Evolutionary conservation across 1,140 invertebrate species (phyloP), one percentile per base, ranked within the genome.

Genomic region (Wiebesia pumilae): DNA sequence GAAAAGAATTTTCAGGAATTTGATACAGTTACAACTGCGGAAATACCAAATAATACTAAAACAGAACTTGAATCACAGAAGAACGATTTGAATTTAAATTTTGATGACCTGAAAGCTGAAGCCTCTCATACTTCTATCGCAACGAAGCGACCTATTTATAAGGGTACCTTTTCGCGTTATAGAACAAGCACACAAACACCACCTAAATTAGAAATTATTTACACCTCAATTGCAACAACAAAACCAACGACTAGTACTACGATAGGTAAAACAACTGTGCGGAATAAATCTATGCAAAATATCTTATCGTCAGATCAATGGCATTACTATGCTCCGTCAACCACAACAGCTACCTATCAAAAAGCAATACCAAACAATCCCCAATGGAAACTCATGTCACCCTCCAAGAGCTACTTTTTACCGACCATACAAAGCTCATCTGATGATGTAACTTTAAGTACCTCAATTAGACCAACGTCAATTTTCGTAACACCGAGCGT

Each of bases 401-500:
- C 85, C 16, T 33, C n/a, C 0, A 88, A 67, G 83, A 82, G 82
- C 14, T 88, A 77, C 16, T 92, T 92, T 38, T 54, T 91, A 3
- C 90, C 92, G 10, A 93, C 90, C 0, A 84, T 88, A 35, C 78
- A 89, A 0, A 89, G 75, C 77, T 33, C 75, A 0, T 78, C 77
- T 9, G 58, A 47, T 3, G 78, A 80, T 21, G 40, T 33, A 21
- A 69, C 33, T n/a, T 43, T 38, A 47, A n/a, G 0, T n/a, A 71
- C 71, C 0, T 38, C 84, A 0, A 86, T 90, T 10, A 88, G 80
- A 47, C 88, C 90, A 27, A 35, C 86, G 19, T 83, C 91, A 16
- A 80, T 93, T 10, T 93, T 91, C 27, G 93, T 94, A 0, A 94
- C 93, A 1, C 92, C 93, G 0, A 86, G 78, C 90, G 89, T 78